Evolutionary conservation across 2,113 vertebrate genomes (phyloP), one percentile per base, ranked within the genome.

Genomic region (Arenaria interpres): DNA sequence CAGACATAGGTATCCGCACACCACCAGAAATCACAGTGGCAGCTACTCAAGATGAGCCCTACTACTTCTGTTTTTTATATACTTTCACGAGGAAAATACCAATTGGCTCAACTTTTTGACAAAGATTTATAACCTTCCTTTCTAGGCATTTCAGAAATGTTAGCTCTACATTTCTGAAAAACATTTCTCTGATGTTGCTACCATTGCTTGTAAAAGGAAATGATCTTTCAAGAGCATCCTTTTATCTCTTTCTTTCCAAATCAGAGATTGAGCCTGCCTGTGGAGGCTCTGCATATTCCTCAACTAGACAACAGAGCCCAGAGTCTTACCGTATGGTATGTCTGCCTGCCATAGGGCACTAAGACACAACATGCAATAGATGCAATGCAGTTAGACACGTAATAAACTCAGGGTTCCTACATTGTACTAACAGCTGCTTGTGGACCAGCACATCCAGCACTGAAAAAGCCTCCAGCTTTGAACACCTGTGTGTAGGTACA

Each of bases 1-100:
- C 25, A 91, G 51, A 78, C 7, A 7, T 0, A 54, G 23, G 30
- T 9, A 77, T 45, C 19, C 1, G 0, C 16, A 57, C 8, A 32
- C 7, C 5, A 4, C 7, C 23, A 63, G 27, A 45, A 57, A 68
- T n/a, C 64, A 72, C 28, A 71, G n/a, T 0, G 0, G n/a, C 4
- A 89, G n/a, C 32, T 50, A 51, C 32, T 71, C 56, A 25, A 48
- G 30, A 64, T 1, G 1, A 90, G 25, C 6, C 27, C 24, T 45
- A 30, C 27, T 48, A 33, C 10, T 32, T 46, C 12, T 6, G 39
- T 53, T 72, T 69, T 77, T 82, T 13, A 0, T 30, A 57, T 57
- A 73, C 5, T 84, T 82, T 59, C 35, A 67, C 33, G 56, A 59
- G 3, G 12, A 64, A 93, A 72, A 20, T 23, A 89, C 18, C 30